Percentiles rank a stretch among this genome's conserved stretches.
These are phyloP conservation scores for Craseonycteris thonglongyai DNA, from an alignment of 2,113 vertebrate species.

Conservation along the genomic window DNA sequence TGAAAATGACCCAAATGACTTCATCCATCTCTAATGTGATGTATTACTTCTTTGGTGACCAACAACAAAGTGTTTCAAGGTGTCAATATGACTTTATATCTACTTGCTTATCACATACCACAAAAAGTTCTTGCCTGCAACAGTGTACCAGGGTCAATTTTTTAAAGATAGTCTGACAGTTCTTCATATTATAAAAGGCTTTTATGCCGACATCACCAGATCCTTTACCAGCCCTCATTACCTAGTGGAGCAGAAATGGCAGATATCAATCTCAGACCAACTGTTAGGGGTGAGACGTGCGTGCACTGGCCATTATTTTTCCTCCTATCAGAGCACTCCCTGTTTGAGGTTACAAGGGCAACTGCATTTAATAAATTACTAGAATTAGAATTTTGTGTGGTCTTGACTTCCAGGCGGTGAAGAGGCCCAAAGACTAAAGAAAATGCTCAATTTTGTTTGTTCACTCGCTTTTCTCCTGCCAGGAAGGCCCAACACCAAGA, in stretches of 20 bases:
- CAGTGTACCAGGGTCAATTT: background rate
- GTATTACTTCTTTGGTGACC: background rate
- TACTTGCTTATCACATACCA: background rate
- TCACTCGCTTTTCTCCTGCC: background rate
- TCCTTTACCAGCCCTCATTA: background rate
- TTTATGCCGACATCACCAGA: background rate
- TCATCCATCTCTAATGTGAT: background rate
- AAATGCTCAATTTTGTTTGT: background rate
- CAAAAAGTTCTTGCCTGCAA: background rate
- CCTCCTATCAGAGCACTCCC: background rate
- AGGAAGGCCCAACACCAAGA: background rate
- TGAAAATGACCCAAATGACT: background rate
- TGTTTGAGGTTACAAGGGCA: background rate
- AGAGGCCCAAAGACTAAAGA: background rate
- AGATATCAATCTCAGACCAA: background rate
- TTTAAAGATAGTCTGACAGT: background rate
- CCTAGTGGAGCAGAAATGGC: background rate
- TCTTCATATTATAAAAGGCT: background rate
- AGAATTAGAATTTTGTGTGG: background rate
- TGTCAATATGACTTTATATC: background rate
- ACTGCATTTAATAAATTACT: background rate
- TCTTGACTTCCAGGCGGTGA: background rate
- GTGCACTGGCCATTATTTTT: background rate
- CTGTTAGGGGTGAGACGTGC: background rate
- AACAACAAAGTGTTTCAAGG: background rate